These are phyloP conservation scores for Hypotaenidia philippensis DNA, from an alignment of 2,797 vertebrate species.

Conservation along the genomic window DNA sequence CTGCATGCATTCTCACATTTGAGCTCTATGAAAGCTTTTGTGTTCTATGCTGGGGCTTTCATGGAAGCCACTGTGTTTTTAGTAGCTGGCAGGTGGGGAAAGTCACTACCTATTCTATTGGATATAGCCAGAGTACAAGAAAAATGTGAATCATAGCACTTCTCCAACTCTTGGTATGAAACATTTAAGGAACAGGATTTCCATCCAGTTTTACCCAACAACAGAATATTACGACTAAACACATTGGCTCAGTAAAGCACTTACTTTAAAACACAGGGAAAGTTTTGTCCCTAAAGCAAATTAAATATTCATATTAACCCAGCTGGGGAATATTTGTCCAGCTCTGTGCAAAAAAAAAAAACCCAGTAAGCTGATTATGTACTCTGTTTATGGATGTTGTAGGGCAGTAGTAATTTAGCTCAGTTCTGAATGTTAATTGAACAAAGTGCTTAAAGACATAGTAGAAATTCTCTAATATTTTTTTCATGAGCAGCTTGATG, in stretches of 20 bases:
- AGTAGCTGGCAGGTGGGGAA: neutral
- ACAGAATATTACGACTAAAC: neutral
- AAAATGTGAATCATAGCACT: neutral
- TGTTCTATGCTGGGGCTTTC: neutral
- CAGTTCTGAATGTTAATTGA: neutral
- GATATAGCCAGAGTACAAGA: neutral
- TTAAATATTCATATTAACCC: neutral
- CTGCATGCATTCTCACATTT: neutral
- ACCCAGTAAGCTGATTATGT: neutral
- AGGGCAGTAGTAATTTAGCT: slow-evolving; percentile 8
- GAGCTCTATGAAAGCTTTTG: neutral
- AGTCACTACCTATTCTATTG: neutral
- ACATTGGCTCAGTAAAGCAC: neutral
- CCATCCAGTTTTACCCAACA: neutral
- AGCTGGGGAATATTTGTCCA: neutral
- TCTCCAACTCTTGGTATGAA: neutral
- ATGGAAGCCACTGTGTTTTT: neutral
- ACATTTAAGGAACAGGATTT: neutral
- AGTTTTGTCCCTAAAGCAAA: neutral
- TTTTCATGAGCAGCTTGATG: neutral
- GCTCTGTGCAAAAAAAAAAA: neutral
- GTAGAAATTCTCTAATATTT: neutral
- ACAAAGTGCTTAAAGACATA: slow-evolving; percentile 10
- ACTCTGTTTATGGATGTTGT: neutral
- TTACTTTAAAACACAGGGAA: neutral